Evolutionary conservation across 2,888 invertebrate genomes (phyloP), one percentile per base, ranked within the genome.

Genomic region (Oscheius sp.): DNA sequence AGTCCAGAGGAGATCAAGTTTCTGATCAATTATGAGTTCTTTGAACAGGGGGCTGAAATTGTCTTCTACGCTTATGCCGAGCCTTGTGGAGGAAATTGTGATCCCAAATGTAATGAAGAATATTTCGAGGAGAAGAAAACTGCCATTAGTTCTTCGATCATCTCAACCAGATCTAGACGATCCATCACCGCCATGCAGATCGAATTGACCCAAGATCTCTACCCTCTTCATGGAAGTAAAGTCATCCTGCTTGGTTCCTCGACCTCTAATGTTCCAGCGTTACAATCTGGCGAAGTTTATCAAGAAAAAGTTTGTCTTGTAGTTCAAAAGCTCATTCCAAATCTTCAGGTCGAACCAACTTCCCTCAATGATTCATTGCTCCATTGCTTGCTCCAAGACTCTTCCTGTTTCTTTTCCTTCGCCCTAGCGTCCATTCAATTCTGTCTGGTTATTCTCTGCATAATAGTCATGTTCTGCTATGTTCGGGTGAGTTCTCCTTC

Each of bases 401-500:
- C 78, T 34, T 79, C 77, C 10, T 82, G 82, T 46, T 53, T 78
- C 48, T 80, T 82, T 34, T 76, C 76, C n/a, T 66, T 82, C 17
- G 48, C 76, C 33, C 66, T 82, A n/a, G 80, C 75, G 17, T 52
- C 69, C 2, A 50, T 81, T 12, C 82, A 82, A 45, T 65, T 80
- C 39, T 70, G 79, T 53, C 58, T 82, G 23, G 61, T 82, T 46
- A 34, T 80, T 12, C 66, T 74, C 27, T 80, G 80, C 52, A 23
- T 72, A 4, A 67, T 69, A 29, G 73, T 82, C 25, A 69, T 82
- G 58, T 79, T 72, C 61, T 71, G 73, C 50, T 76, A 78, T 46
- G 66, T 58, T 27, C 71, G 69, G 50, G 70, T 72, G 42, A 71
- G 71, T 70, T 25, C 65, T 20, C 64, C 65, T 23, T 65, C 65